Evolutionary conservation across 2,888 invertebrate species (phyloP).

Genomic region (Napeogenes inachia): DNA sequence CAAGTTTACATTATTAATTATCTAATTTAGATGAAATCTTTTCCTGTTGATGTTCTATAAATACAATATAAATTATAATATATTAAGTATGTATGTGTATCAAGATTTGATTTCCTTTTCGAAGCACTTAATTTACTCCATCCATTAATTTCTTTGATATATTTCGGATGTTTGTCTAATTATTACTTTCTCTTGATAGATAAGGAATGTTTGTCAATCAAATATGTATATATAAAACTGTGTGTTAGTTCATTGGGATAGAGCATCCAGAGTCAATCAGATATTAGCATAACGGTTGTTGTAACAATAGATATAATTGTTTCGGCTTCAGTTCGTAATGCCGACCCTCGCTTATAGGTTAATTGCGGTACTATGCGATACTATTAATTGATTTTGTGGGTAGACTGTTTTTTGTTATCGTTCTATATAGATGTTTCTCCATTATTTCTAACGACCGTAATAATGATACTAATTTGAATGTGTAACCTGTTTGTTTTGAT

Average conservation of each 20-base stretch:
- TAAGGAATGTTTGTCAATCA: background rate
- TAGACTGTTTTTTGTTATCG: slow-evolving; percentile 28
- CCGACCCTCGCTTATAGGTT: slow-evolving; percentile 36
- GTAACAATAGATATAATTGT: slow-evolving; percentile 55
- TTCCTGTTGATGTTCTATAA: too few species aligned
- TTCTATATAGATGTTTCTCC: slow-evolving; percentile 15
- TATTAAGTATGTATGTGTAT: too few species aligned
- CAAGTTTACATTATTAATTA: too few species aligned
- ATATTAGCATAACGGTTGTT: slow-evolving; percentile 46
- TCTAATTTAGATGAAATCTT: too few species aligned
- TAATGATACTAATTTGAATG: slow-evolving; percentile 13
- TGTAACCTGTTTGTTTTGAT: background rate
- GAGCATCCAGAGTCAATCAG: slow-evolving; percentile 39
- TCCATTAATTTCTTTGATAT: too few species aligned
- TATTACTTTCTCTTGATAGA: too few species aligned
- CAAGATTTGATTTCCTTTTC: too few species aligned
- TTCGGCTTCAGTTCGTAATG: slow-evolving; percentile 30
- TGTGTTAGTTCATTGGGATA: slow-evolving; percentile 4
- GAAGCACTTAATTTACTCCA: too few species aligned
- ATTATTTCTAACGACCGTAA: slow-evolving; percentile 24
- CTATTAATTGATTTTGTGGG: slow-evolving; percentile 66
- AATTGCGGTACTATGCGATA: slow-evolving; percentile 47
- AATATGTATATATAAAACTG: background rate
- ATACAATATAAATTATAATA: too few species aligned
- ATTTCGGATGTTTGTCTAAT: too few species aligned